These are phyloP conservation scores for Clitarchus hookeri DNA, from an alignment of 2,888 invertebrate species.

Conservation along the genomic window DNA sequence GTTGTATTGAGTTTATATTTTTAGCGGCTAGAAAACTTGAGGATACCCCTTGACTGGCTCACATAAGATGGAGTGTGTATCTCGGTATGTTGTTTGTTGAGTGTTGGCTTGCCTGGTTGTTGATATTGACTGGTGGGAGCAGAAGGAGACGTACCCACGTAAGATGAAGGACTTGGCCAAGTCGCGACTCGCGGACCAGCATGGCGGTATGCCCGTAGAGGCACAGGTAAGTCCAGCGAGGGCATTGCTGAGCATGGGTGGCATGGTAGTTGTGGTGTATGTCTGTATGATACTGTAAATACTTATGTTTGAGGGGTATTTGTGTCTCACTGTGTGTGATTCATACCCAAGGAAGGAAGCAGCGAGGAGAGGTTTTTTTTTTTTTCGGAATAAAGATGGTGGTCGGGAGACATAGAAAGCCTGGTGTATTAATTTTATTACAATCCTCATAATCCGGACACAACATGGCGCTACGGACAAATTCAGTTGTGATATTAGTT, in stretches of 20 bases:
- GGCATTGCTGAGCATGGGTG: background rate
- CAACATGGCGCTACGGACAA: no score
- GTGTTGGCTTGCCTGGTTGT: constrained; percentile 43
- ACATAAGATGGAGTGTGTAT: constrained; percentile 21
- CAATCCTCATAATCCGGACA: no score
- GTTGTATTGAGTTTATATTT: constrained; percentile 18
- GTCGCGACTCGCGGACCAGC: constrained; percentile 31
- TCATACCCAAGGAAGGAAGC: no score
- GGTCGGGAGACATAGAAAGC: no score
- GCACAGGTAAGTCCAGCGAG: constrained; percentile 30
- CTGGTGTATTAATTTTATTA: no score
- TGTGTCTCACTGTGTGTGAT: no score
- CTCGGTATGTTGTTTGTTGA: constrained; percentile 24
- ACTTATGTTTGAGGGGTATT: no score
- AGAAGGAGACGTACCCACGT: constrained; percentile 78
- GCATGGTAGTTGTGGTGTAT: background rate
- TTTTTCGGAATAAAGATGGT: no score
- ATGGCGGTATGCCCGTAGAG: constrained; percentile 25
- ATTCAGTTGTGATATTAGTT: no score
- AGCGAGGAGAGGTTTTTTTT: no score
- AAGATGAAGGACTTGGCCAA: constrained; percentile 77
- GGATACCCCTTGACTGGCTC: background rate
- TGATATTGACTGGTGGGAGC: constrained; percentile 46
- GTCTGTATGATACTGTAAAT: no score
- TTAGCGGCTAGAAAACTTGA: constrained; percentile 4